A percentile compares a stretch with the other conserved stretches of the same genome.
Conservation (phyloP, 1,140 invertebrate species). For the Euwallacea similis region DNA sequence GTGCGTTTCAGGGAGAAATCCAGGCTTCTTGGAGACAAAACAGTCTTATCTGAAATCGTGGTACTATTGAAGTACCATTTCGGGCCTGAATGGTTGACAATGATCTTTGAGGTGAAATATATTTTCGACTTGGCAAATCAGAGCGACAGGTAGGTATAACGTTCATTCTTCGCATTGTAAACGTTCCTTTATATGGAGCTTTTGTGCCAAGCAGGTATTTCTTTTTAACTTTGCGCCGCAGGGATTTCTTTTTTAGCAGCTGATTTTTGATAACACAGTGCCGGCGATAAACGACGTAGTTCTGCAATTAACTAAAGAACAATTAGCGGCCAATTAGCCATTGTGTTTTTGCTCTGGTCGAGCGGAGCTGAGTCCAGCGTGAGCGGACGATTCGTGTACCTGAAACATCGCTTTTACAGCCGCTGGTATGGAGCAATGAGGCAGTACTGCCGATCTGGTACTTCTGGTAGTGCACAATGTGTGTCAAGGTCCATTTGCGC, state of each 20-base stretch:
- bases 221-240: conserved; percentile 46
- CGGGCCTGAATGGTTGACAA: conserved; percentile 46
- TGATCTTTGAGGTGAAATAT: conserved; percentile 50
- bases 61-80: conserved; percentile 36
- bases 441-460: background rate
- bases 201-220: conserved; percentile 50
- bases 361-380: background rate
- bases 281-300: conserved; percentile 3
- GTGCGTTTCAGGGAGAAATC: too few species aligned
- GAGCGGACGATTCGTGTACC: background rate
- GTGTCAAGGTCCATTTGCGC: conserved; percentile 20
- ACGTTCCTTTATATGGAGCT: conserved; percentile 42
- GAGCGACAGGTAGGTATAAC: conserved; percentile 48
- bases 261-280: conserved; percentile 27
- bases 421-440: too few species aligned
- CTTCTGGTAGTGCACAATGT: conserved; percentile 6
- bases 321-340: background rate
- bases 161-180: conserved; percentile 46
- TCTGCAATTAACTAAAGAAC: background rate
- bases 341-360: background rate
- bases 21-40: conserved; percentile 35
- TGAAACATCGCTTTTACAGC: too few species aligned
- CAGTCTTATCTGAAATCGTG: conserved; percentile 36
- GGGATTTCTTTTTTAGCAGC: conserved; percentile 36
- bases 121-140: conserved; percentile 52